Percentiles rank a stretch among this genome's conserved stretches.
Evolutionary conservation across 2,888 invertebrate genomes (phyloP).

Genomic region (Liposcelis brunnea): DNA sequence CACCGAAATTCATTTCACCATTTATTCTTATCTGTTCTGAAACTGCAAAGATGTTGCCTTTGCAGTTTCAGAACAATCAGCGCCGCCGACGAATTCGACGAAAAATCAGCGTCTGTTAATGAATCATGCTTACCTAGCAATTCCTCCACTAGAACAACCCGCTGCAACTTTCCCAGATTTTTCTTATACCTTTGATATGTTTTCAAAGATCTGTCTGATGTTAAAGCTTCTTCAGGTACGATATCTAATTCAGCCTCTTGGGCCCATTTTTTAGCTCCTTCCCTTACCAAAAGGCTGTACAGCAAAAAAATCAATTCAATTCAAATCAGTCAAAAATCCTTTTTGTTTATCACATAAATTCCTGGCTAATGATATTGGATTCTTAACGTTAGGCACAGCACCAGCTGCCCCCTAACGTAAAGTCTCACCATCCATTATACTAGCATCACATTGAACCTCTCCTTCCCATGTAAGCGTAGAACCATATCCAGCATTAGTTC

Average conservation of each 20-base stretch:
- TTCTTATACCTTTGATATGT: constrained; percentile 40
- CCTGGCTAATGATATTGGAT: constrained; percentile 63
- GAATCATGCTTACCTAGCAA: too few relatives aligned
- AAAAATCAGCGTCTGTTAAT: too few relatives aligned
- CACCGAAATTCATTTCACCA: too few relatives aligned
- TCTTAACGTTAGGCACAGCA: constrained; percentile 61
- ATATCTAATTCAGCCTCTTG: constrained; percentile 50
- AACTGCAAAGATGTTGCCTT: too few relatives aligned
- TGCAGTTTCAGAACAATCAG: too few relatives aligned
- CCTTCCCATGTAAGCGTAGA: constrained; percentile 84
- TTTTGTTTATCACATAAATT: constrained; percentile 63
- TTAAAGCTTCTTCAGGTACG: constrained; percentile 33
- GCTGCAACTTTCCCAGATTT: constrained; percentile 62
- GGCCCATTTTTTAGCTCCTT: constrained; percentile 74
- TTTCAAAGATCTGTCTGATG: constrained; percentile 40
- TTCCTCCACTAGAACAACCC: constrained; percentile 87
- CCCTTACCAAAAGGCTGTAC: constrained; percentile 77
- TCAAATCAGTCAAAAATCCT: constrained; percentile 32
- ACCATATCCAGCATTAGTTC: constrained; percentile 92
- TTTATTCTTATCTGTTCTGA: too few relatives aligned
- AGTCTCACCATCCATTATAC: constrained; percentile 79
- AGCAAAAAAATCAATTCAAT: too few relatives aligned
- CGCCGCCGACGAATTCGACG: too few relatives aligned
- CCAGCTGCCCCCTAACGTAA: constrained; percentile 80
- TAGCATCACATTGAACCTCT: constrained; percentile 89